Base-by-base conservation (phyloP, 2,797 vertebrate genomes). In the Chrosomus eos region DNA sequence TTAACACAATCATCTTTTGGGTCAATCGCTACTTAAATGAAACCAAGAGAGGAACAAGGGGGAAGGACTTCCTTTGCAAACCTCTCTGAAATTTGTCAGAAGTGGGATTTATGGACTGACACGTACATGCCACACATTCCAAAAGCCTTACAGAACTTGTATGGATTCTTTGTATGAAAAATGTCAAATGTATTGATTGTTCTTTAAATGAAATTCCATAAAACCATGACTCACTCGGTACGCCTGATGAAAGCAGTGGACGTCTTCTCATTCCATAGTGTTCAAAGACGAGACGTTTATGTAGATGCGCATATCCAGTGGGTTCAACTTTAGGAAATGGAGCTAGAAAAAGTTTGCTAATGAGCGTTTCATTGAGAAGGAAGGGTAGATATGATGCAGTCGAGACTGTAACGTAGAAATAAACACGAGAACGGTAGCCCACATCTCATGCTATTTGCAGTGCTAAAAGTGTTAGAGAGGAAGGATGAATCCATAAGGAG, bases 111-210 rank as follows among this genome's bases (percentile, higher is more conserved):
- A 55, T 28, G 66, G 48, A 73, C 68, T 48, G 8, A 26, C 53
- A 48, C 1, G 2, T 55, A 48, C 70, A 73, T 64, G 60, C 68
- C 31, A 53, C 67, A 64, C 23, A 55, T 31, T 74, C 45, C 36
- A 43, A 48, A 83, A 51, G 67, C 74, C 75, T 43, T 45, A 64
- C 58, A 76, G 40, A 28, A 68, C 68, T 23, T 81, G 66, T 75
- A 86, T 68, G 71, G 71, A 74, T 33, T 87, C 48, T 36, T 72
- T 83, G 51, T 83, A 40, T 80, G 53, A 33, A 64, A 74, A 62
- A 36, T 48, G 11, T 60, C 9, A 62, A 43, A 45, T 48, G 28
- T 74, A 70, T 36, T 71, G 26, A 43, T 33, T 82, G 23, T 53
- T n/a, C 18, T 86, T 66, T 81, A 18, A 38, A 51, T 77, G 31